Base-by-base conservation (phyloP, 2,888 invertebrate species). In the Tupiocoris notatus region DNA sequence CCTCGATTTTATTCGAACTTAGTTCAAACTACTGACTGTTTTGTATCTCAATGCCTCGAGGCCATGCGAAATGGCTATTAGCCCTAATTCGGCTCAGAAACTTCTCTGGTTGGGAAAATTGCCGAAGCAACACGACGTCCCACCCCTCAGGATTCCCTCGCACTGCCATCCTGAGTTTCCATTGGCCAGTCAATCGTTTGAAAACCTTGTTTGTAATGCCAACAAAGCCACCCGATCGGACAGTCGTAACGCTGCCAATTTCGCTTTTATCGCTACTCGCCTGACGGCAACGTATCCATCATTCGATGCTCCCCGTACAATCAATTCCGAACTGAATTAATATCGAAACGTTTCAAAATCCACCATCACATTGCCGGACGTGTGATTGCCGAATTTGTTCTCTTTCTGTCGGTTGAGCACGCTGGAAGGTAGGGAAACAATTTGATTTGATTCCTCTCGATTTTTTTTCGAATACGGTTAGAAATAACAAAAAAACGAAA, bases 191-290 rank as follows among this genome's bases (percentile, higher is more conserved):
- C 39, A 39, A 65, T 65, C 18, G 65, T 24, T 65, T 39, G 65
- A 65, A 65, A 65, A 25, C 65, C n/a, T 20, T 65, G 64, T 64
- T 64, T 64, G 65, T 65, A 65, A 65, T 65, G 54, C 65, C 65
- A 65, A 65, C 65, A 65, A 65, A 65, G 65, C 65, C 54, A 65
- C 23, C 65, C 65, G 25, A 65, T 65, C 65, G 20, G 25, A 39
- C 39, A 25, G 25, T 65, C 39, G 65, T 65, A 65, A 65, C 24
- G 25, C 65, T 65, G 65, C 65, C 65, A 65, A 65, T 65, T 65
- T 65, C 65, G 25, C 65, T 25, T 65, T 65, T 65, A 65, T 65
- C 65, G 65, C 39, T 39, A 12, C 12, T 25, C 18, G 65, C 17
- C 39, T 7, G 17, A 17, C 39, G 39, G 39, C 39, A 39, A 65